phyloP scores from a whole-genome alignment of 2,797 vertebrate species.

The Lacerta viridis region DNA sequence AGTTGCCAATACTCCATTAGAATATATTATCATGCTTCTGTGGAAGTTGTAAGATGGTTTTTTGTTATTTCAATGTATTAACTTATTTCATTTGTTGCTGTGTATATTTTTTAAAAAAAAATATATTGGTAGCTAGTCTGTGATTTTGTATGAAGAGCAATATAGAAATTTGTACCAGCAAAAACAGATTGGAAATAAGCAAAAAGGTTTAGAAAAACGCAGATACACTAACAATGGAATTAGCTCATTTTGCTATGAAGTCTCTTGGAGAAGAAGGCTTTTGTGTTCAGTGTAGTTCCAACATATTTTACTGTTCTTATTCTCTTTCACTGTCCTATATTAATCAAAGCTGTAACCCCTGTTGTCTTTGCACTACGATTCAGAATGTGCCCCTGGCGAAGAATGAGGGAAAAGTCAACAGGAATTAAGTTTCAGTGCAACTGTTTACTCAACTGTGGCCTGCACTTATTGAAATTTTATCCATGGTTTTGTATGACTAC shows the following conservation, averaged over 20 bases:
- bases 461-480: conserved; percentile 99
- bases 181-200: conserved; percentile 16
- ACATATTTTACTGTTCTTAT: conserved; percentile 82
- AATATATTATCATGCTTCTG: too few relatives aligned
- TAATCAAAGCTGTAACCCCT: conserved; percentile 95
- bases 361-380: conserved; percentile 95
- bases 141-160: neutral
- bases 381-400: conserved; percentile 96
- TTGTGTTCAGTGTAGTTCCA: conserved; percentile 82
- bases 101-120: too few relatives aligned
- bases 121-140: too few relatives aligned
- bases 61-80: too few relatives aligned
- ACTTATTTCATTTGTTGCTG: too few relatives aligned
- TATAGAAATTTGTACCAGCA: neutral
- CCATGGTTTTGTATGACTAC: conserved; percentile 99
- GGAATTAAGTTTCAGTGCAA: conserved; percentile 99
- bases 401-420: conserved; percentile 99
- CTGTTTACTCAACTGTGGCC: conserved; percentile 99
- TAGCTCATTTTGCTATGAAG: conserved; percentile 76
- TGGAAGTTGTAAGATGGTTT: too few relatives aligned
- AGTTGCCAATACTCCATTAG: too few relatives aligned
- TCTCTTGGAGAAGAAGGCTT: conserved; percentile 72
- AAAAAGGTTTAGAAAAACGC: conserved; percentile 62
- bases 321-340: conserved; percentile 87
- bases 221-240: conserved; percentile 59